A percentile compares a stretch with the other conserved stretches of the same genome.
Evolutionary conservation across 2,113 vertebrate species (phyloP).

Genomic region (Porphyrio hochstetteri): DNA sequence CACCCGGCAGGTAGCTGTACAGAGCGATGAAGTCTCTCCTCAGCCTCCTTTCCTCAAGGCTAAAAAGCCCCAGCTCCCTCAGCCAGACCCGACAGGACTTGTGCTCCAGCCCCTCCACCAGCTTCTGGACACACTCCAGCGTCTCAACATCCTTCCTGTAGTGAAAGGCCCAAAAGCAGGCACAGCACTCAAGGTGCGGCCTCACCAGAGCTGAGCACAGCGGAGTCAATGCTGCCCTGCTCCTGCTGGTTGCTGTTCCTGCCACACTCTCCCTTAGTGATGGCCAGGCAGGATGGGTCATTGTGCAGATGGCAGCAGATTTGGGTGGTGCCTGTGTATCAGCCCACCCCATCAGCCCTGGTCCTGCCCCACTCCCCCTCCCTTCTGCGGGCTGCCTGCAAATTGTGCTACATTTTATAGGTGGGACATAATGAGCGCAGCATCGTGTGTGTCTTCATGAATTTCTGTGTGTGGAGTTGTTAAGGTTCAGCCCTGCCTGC

Average conservation of each 20-base stretch:
- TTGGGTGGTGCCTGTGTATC: rapidly evolving
- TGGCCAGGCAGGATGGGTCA: rapidly evolving
- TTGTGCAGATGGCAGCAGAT: not conserved
- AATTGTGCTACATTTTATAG: not conserved
- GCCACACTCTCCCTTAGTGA: not conserved
- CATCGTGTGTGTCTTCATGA: rapidly evolving
- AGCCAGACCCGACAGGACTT: too few relatives aligned
- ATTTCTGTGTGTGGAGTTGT: not conserved
- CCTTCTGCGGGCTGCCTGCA: not conserved
- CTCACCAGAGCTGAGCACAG: too few relatives aligned
- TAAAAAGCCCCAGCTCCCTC: too few relatives aligned
- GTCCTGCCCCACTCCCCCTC: not conserved
- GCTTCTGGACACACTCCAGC: too few relatives aligned
- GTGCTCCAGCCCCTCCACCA: too few relatives aligned
- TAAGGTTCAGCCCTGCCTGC: not conserved
- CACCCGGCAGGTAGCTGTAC: too few relatives aligned
- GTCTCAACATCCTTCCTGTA: too few relatives aligned
- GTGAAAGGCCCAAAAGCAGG: too few relatives aligned
- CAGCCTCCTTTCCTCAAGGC: too few relatives aligned
- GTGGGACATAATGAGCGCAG: rapidly evolving
- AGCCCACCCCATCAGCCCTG: not conserved
- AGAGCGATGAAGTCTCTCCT: too few relatives aligned
- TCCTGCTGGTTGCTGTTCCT: not conserved
- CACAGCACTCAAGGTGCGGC: too few relatives aligned
- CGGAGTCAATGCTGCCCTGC: too few relatives aligned